These are phyloP conservation scores for Gobius niger DNA, from an alignment of 2,113 vertebrate species.

Conservation along the genomic window DNA sequence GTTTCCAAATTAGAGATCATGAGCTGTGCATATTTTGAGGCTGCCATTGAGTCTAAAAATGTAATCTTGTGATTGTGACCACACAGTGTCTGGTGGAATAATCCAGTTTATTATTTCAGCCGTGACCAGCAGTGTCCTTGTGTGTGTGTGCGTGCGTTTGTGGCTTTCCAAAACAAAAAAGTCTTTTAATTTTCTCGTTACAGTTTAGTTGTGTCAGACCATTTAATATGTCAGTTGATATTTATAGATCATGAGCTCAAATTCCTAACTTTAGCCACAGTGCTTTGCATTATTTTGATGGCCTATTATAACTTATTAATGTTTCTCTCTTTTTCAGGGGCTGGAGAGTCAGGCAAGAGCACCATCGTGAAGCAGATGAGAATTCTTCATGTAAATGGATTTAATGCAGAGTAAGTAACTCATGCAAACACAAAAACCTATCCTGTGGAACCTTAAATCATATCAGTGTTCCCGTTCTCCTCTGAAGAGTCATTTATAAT, in stretches of 20 bases:
- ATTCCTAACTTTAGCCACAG: neutral
- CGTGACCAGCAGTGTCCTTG: constrained; percentile 42
- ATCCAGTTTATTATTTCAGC: constrained; percentile 47
- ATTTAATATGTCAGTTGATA: constrained; percentile 1
- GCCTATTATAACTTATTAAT: neutral
- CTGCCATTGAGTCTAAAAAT: constrained; percentile 26
- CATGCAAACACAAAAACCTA: no score
- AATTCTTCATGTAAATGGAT: constrained; percentile 96
- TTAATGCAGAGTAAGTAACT: constrained; percentile 93
- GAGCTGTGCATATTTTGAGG: constrained; percentile 7
- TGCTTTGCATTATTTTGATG: neutral
- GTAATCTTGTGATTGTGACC: constrained; percentile 32
- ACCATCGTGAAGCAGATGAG: constrained; percentile 98
- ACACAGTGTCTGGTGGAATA: constrained; percentile 29
- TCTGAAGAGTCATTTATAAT: no score
- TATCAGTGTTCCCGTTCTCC: no score
- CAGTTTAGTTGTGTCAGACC: constrained; percentile 8
- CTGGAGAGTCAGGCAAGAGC: constrained; percentile 98
- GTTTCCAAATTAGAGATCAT: constrained; percentile 10
- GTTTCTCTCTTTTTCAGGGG: constrained; percentile 80
- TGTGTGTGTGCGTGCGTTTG: neutral
- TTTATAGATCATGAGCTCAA: neutral
- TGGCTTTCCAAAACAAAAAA: constrained; percentile 15
- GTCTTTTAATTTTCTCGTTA: neutral
- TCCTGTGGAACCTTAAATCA: no score